Evolutionary conservation across 2,797 vertebrate genomes (phyloP), one percentile per base, ranked within the genome.

Genomic region (Aulostomus chinensis): DNA sequence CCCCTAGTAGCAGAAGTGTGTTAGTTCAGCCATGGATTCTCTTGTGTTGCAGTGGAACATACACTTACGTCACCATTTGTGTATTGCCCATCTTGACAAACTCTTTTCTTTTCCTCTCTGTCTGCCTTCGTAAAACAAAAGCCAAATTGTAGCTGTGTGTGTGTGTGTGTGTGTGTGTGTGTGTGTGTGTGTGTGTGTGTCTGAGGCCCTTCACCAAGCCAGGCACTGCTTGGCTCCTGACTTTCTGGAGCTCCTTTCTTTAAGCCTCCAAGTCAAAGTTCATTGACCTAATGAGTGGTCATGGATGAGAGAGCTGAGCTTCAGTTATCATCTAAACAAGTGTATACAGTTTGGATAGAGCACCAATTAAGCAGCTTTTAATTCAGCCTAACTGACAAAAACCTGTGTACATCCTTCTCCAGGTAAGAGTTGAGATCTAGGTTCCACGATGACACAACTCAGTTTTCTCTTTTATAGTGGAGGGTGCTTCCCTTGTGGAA

Each of bases 401-500:
- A n/a, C n/a, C n/a, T n/a, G n/a, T n/a, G n/a, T n/a, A n/a, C n/a
- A 22, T 10, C 9, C 11, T 2, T n/a, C 10, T 16, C n/a, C n/a
- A n/a, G n/a, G n/a, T n/a, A n/a, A n/a, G n/a, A n/a, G n/a, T n/a
- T n/a, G n/a, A n/a, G n/a, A n/a, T n/a, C n/a, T n/a, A n/a, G n/a
- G n/a, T n/a, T 46, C 16, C 9, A 42, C 24, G 53, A 78, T 71
- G 60, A 72, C 58, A 64, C 75, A 68, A 66, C 58, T 61, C 32
- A 34, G 48, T 57, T 68, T 72, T 51, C 42, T 65, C 41, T 76
- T 51, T 64, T 54, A 39, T 49, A 60, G 69, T 43, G 18, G 38
- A 60, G 56, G 64, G 77, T 69, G 63, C 67, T 64, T 50, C 65
- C 58, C 55, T 64, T 47, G 62, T 82, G 78, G 76, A 86, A 85